These are phyloP conservation scores for Sminthurides aquaticus DNA, from an alignment of 2,888 invertebrate species.

Conservation along the genomic window DNA sequence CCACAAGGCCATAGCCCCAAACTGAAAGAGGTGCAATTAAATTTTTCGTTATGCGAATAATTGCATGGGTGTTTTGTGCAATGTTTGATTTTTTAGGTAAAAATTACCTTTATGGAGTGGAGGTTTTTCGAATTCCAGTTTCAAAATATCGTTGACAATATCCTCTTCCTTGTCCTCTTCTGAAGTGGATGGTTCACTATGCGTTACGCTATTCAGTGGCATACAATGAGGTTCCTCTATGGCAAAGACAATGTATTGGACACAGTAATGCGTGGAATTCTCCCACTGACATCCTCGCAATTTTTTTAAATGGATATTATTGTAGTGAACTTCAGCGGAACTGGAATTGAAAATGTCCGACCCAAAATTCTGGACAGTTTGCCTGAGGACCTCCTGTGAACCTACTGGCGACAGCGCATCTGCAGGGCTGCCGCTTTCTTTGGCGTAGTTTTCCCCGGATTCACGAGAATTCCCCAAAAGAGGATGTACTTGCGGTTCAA, in stretches of 20 bases:
- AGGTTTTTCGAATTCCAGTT: constrained; percentile 2
- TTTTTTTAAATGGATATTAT: constrained; percentile 1
- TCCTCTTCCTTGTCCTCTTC: constrained; percentile 9
- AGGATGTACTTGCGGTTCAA: too few species aligned
- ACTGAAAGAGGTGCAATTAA: too few species aligned
- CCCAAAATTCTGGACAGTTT: not conserved
- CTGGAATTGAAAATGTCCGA: too few species aligned
- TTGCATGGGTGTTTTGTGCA: too few species aligned
- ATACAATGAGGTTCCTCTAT: constrained; percentile 9
- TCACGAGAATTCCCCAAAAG: too few species aligned
- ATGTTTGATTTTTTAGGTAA: not conserved
- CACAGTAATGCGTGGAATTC: constrained; percentile 15
- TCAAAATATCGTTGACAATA: constrained; percentile 1
- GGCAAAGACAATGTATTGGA: constrained; percentile 7
- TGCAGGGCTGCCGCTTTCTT: too few species aligned
- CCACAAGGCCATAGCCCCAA: constrained; percentile 12
- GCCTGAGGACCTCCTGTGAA: not conserved
- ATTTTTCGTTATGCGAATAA: too few species aligned
- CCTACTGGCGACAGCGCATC: not conserved
- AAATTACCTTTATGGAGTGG: constrained; percentile 3
- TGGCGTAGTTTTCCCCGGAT: too few species aligned
- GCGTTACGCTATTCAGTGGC: not conserved
- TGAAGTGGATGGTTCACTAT: not conserved
- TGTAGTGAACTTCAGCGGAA: not conserved
- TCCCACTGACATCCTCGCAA: constrained; percentile 12